Evolutionary conservation across 2,888 invertebrate genomes (phyloP), one percentile per base, ranked within the genome.

Genomic region (Pegoplata infirma): DNA sequence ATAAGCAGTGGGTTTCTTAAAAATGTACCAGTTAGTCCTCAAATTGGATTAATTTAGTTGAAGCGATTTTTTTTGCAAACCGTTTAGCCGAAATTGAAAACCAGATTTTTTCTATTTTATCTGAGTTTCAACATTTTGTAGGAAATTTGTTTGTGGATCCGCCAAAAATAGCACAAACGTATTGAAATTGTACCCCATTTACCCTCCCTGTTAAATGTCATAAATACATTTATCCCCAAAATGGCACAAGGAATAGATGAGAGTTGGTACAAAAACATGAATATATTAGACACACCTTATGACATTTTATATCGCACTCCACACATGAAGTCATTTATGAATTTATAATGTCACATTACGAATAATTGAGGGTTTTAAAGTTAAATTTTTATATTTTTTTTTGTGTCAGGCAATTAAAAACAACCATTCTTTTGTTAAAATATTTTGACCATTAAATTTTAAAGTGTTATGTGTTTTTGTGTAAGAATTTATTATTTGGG

Each of bases 391-490:
- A 36, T 25, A 12, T 28, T 21, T 56, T 21, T 46, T 56, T 72
- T 58, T 40, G 49, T 58, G 46, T 12, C 25, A 40, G 32, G 64
- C 72, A 64, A 73, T 73, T 73, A 73, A 73, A 63, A 58, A 25
- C 64, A 73, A 58, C 32, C 61, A 32, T 58, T 47, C 19, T 64
- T 67, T 73, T 61, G 17, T 71, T 7, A 46, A 47, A 12, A 28
- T 63, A 55, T n/a, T n/a, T 58, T 56, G 49, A 49, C 58, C 64
- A 64, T 73, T 56, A 56, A 32, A 46, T 56, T 55, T 47, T 32
- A n/a, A 23, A 47, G 47, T 25, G 59, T 17, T 36, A 36, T 51
- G 36, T n/a, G 4, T 32, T 59, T 61, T 14, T 63, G 3, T 10
- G 10, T 32, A 4, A 32, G 3, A 28, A 28, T 6, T 28, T n/a